Evolutionary conservation across 1,140 invertebrate species (phyloP), one percentile per base, ranked within the genome.

Genomic region (Lasioglossum baleicum): DNA sequence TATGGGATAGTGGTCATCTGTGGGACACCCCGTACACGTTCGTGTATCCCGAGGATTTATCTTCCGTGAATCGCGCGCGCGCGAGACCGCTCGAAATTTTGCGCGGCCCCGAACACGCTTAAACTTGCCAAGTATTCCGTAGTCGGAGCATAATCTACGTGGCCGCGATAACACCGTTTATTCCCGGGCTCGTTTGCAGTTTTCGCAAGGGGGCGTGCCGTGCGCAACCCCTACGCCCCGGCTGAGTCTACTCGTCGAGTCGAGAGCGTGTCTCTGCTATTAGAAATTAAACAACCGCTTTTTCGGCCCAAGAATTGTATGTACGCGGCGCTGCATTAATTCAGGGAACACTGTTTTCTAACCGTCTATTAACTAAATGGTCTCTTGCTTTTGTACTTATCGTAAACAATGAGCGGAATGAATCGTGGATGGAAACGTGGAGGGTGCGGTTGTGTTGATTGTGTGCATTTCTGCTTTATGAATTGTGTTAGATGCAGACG

Each of bases 21-120:
- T 15, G 60, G 5, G 31, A 31, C 31, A 40, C 61, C 31, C 13
- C 3, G 26, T 17, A 6, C 15, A 17, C 26, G 44, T 48, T 10
- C 13, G 44, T 15, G 51, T 53, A 76, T 69, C 65, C 22, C 56
- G 22, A 1, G 56, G 53, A 76, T 76, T 69, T 76, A 76, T 76
- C 75, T 70, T 61, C 11, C 40, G 13, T 3, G 42, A 67, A 31
- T 2, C 11, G 26, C 40, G 15, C 3, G 26, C 13, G 40, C 7
- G 10, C 44, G 44, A 10, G 44, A 56, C 63, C 7, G 5, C 22
- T 26, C 53, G n/a, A 44, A 56, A 17, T 31, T 56, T 67, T 64
- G 48, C 61, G 60, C 26, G 60, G 35, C 60, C 26, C 26, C 60
- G 61, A 42, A 17, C 72, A 31, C 31, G 48, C 31, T 64, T 64